Base-by-base conservation (phyloP, 2,888 invertebrate genomes). In the Pseudanteris insignis region DNA sequence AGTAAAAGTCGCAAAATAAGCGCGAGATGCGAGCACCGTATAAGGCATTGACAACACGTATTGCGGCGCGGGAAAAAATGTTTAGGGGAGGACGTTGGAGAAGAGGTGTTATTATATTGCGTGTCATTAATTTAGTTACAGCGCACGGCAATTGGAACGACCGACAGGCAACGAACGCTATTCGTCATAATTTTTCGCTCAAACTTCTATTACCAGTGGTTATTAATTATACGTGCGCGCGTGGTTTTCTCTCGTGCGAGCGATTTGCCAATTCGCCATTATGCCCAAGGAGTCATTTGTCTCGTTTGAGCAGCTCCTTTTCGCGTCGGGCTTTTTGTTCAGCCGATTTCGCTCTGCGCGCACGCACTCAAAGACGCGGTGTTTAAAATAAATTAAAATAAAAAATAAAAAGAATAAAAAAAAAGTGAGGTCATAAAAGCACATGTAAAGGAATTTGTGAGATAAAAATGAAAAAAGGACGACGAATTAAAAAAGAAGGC, bases 101-200 rank as follows among this genome's bases (percentile, higher is more conserved):
- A 12, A 8, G 47, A 13, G 5, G 7, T 48, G 48, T 54, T 61
- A 61, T 61, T 61, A 61, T 54, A 61, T 61, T 50, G 47, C 38
- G 51, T 51, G 63, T 60, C 63, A 63, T 63, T 63, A 63, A 59
- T 59, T 55, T 51, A 55, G 63, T 55, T 60, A 60, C 59, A 33
- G 55, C 59, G 55, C 59, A 60, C 40, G 55, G 55, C 54, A 46
- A 51, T 60, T 63, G 59, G 51, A 63, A 63, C 55, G 63, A 51
- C 43, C 63, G 38, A 43, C n/a, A n/a, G n/a, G 28, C 38, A 21
- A 41, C 50, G 37, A 59, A 59, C 40, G 63, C 63, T 43, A 59
- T 63, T 59, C 46, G 63, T 63, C 63, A 63, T 60, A 55, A 55
- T 46, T 51, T 46, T 43, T 63, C n/a, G 51, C 55, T 43, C 44